Evolutionary conservation across 2,113 vertebrate genomes (phyloP).

Genomic region (Sturnus vulgaris): DNA sequence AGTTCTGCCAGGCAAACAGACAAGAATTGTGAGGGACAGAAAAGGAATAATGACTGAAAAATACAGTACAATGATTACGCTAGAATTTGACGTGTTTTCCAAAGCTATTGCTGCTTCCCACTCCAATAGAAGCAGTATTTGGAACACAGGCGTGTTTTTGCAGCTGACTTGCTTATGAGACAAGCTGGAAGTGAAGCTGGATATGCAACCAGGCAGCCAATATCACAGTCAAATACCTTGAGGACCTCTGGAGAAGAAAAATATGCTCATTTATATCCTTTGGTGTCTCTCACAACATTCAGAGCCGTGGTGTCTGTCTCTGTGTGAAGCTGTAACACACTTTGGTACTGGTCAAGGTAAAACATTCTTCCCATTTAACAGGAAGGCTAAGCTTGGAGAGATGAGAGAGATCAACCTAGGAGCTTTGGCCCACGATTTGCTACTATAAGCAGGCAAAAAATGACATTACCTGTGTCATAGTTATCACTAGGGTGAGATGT

Average conservation of each 20-base stretch:
- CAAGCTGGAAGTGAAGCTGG: not conserved
- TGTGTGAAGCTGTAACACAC: not conserved
- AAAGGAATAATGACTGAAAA: not conserved
- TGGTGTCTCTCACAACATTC: not conserved
- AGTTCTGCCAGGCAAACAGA: not conserved
- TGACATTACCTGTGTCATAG: constrained; percentile 88
- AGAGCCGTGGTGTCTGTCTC: not conserved
- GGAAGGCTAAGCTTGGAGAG: not conserved
- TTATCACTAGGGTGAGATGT: constrained; percentile 87
- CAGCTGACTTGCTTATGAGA: not conserved
- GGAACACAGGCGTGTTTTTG: not conserved
- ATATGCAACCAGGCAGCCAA: not conserved
- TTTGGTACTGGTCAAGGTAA: not conserved
- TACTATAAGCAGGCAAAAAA: not conserved
- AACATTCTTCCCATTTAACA: not conserved
- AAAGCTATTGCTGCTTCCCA: not conserved
- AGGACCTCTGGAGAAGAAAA: not conserved
- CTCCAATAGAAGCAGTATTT: not conserved
- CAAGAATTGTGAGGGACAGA: not conserved
- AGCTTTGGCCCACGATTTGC: not conserved
- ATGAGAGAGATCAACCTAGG: not conserved
- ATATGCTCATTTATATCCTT: not conserved
- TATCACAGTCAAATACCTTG: not conserved
- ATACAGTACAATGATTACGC: not conserved
- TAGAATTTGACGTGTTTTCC: not conserved